Percentiles rank a stretch among this genome's conserved stretches.
Evolutionary conservation across 2,888 invertebrate genomes (phyloP).

Genomic region (Sialis lutaria): DNA sequence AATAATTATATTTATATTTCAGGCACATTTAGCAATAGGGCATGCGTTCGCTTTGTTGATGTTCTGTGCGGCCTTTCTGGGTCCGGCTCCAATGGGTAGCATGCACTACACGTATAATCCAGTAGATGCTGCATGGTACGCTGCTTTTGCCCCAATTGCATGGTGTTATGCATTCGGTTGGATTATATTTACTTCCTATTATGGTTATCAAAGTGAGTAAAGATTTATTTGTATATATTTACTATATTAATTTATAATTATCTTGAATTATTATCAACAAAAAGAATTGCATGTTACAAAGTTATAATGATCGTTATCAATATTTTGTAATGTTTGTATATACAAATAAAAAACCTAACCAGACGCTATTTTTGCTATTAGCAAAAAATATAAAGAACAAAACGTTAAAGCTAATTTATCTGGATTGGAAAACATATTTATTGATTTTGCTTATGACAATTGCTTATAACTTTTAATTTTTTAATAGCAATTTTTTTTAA

Average conservation of each 20-base stretch:
- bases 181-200: slow-evolving; percentile 44
- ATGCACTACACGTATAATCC: slow-evolving; percentile 41
- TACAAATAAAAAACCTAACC: too few relatives aligned
- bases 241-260: not conserved
- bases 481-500: too few relatives aligned
- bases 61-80: slow-evolving; percentile 35
- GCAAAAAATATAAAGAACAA: slow-evolving; percentile 17
- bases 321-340: too few relatives aligned
- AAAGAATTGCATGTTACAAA: too few relatives aligned
- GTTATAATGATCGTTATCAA: too few relatives aligned
- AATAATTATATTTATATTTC: too few relatives aligned
- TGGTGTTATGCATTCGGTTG: slow-evolving; percentile 52
- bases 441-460: too few relatives aligned
- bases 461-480: too few relatives aligned
- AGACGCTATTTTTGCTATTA: too few relatives aligned
- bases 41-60: slow-evolving; percentile 33
- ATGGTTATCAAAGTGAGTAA: slow-evolving; percentile 35
- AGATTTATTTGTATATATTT: not conserved
- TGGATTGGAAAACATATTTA: too few relatives aligned
- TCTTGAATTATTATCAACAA: not conserved
- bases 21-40: slow-evolving; percentile 26
- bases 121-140: slow-evolving; percentile 45
- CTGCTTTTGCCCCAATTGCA: slow-evolving; percentile 49
- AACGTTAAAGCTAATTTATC: too few relatives aligned
- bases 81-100: slow-evolving; percentile 44